These are phyloP conservation scores for Bos taurus DNA, from an alignment of 2,113 vertebrate species.

Conservation along the genomic window ARS-UCD2.0 NC_037343.1:70263501-70264000, in stretches of 20 bases:
- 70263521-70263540: background rate
- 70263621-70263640: background rate
- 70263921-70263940: background rate
- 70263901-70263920: background rate
- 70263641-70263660: background rate
- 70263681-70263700: background rate
- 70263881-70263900: background rate
- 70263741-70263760: background rate
- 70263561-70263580: background rate
- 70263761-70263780: background rate
- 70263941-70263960: background rate
- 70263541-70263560: conserved; percentile 6
- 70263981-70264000: background rate
- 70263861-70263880: background rate
- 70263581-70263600: background rate
- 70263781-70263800: background rate
- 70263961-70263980: background rate
- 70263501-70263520: background rate
- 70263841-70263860: background rate
- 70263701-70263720: background rate
- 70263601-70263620: background rate
- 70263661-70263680: background rate
- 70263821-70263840: background rate
- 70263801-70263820: background rate
- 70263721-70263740: background rate